Evolutionary conservation across 1,140 invertebrate species (phyloP), one percentile per base, ranked within the genome.

Genomic region (Papilio polytes): DNA sequence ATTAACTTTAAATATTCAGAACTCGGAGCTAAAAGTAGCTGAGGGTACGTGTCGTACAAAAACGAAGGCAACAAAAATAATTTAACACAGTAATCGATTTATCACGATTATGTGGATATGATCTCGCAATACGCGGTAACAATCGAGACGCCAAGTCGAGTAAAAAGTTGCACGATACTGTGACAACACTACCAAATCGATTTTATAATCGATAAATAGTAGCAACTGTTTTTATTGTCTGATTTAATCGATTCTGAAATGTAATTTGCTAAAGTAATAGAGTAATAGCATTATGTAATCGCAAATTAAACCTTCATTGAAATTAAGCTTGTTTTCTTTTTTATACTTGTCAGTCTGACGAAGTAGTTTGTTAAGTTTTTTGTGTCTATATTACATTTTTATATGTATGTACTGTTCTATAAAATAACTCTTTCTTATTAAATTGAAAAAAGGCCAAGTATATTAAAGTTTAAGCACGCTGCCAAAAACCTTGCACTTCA

Each of bases 151-250:
- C 44, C 20, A 22, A 53, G 18, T 53, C 51, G 51, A 53, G 6
- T 53, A 53, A 74, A 73, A 73, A 76, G 74, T 76, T 51, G 44
- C 74, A 53, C 46, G 74, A 76, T 76, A 51, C 74, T 76, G 74
- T 76, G 22, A 46, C 74, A 76, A 76, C 74, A 76, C 46, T 73
- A 46, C n/a, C n/a, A 73, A 46, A 22, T 74, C 72, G 36, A 73
- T 73, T 44, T 73, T 59, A 22, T 22, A 59, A 59, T 59, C 56
- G 22, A 63, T 63, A 70, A 70, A 70, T 15, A 70, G 63, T 70
- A 56, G 53, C 63, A 31, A 70, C 63, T 36, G 31, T 31, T 63
- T 26, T 12, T 70, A 70, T 70, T 70, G 26, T 70, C 26, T 36
- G 22, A 36, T 70, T 70, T 18, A 70, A 70, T 31, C 63, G 63